These are phyloP conservation scores for Prorops nasuta DNA, from an alignment of 1,140 invertebrate species.

Conservation along the genomic window DNA sequence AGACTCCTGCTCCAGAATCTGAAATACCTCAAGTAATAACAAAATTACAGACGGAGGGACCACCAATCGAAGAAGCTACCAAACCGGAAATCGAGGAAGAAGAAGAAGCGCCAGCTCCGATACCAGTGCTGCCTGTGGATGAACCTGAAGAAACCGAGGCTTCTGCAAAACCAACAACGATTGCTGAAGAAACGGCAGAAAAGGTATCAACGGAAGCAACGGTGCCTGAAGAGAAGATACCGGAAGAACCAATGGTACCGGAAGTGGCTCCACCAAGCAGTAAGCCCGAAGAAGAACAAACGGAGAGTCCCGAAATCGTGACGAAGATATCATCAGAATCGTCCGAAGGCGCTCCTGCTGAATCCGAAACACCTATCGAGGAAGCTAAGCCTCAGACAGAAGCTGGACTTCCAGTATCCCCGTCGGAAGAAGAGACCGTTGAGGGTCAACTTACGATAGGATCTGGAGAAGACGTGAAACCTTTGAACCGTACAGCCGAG, in stretches of 20 bases:
- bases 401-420: neutral
- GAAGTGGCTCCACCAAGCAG: conserved; percentile 5
- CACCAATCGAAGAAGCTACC: conserved; percentile 2
- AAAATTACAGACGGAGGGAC: no score
- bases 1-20: no score
- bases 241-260: conserved; percentile 20
- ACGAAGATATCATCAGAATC: neutral
- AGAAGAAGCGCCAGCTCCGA: conserved; percentile 1
- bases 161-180: neutral
- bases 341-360: no score
- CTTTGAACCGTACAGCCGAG: conserved; percentile 12
- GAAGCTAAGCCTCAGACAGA: no score
- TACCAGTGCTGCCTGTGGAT: no score
- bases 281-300: neutral
- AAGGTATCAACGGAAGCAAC: conserved; percentile 24
- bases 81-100: conserved; percentile 2
- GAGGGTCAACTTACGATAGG: conserved; percentile 25
- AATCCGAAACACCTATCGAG: no score
- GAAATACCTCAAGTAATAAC: no score
- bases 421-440: conserved; percentile 13
- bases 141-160: neutral
- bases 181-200: conserved; percentile 17
- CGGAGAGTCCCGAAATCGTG: no score
- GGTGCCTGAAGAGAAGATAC: conserved; percentile 15
- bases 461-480: conserved; percentile 19